phyloP scores from a whole-genome alignment of 30 jellyfish, hydroid and myxozoan genomes.

The Sanderia malayensis region DNA sequence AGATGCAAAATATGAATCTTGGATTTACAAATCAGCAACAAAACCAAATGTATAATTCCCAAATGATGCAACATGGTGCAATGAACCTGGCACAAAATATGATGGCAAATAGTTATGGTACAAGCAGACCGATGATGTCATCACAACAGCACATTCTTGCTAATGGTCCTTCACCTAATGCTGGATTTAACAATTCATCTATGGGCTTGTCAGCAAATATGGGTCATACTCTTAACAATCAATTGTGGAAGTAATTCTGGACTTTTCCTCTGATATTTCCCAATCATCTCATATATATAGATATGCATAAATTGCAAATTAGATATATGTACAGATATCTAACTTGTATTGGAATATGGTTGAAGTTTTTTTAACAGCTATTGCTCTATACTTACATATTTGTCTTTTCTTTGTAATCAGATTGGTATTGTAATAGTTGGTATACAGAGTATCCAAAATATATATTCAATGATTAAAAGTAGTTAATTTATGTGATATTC shows the following conservation, averaged over 20 bases:
- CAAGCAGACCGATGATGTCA: conserved; percentile 62
- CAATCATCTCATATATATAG: not conserved
- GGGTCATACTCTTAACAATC: conserved; percentile 72
- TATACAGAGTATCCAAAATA: too few species aligned
- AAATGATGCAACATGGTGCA: conserved; percentile 8
- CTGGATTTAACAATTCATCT: conserved; percentile 26
- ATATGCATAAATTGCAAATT: too few species aligned
- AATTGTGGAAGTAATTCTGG: conserved; percentile 47
- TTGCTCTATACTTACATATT: too few species aligned
- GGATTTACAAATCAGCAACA: not conserved
- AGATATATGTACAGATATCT: not conserved
- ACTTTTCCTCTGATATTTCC: too few species aligned
- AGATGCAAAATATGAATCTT: conserved; percentile 48
- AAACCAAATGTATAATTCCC: conserved; percentile 21
- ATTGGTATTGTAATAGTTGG: too few species aligned
- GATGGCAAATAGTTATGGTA: conserved; percentile 53
- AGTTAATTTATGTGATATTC: too few species aligned
- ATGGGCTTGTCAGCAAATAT: conserved; percentile 26
- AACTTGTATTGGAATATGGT: too few species aligned
- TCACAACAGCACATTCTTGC: conserved; percentile 61
- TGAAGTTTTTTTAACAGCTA: too few species aligned
- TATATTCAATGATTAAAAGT: too few species aligned
- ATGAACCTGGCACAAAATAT: conserved; percentile 39
- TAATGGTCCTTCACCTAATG: conserved; percentile 43
- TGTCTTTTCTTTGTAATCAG: too few species aligned